phyloP scores from a whole-genome alignment of 2,888 invertebrate species.

The Drosophila ustulata region DNA sequence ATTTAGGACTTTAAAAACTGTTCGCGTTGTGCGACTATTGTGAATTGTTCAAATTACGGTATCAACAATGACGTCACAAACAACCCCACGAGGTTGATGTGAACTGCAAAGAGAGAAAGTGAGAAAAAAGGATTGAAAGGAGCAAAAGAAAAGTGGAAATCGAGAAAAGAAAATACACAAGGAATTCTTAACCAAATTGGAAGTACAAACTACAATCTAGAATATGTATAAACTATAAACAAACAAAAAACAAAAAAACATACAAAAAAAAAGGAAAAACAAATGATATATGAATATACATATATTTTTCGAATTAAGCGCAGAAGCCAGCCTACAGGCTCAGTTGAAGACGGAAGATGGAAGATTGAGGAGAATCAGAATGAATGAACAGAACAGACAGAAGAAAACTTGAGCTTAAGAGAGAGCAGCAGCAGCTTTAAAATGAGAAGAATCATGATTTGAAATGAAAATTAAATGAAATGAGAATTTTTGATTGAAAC shows the following conservation, averaged over 20 bases:
- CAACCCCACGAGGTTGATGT: constrained; percentile 38
- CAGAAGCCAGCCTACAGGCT: constrained; percentile 32
- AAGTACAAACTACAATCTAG: constrained; percentile 81
- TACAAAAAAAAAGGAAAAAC: constrained; percentile 5
- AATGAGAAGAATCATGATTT: constrained; percentile 24
- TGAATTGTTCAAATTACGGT: constrained; percentile 82
- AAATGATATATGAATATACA: constrained; percentile 37
- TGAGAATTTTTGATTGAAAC: constrained; percentile 15
- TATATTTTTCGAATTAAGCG: constrained; percentile 55
- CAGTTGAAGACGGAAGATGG: constrained; percentile 31
- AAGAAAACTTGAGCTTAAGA: constrained; percentile 65
- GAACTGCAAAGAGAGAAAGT: constrained; percentile 34
- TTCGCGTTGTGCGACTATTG: constrained; percentile 78
- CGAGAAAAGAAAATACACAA: constrained; percentile 75
- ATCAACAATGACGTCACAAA: constrained; percentile 73
- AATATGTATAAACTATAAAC: constrained; percentile 73
- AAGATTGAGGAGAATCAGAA: constrained; percentile 16
- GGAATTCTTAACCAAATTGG: constrained; percentile 82
- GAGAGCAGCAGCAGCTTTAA: constrained; percentile 60
- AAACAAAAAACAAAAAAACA: constrained; percentile 25
- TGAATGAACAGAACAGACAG: constrained; percentile 10
- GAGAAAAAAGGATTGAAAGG: constrained; percentile 18
- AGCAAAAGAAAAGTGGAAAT: constrained; percentile 30
- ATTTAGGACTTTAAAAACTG: constrained; percentile 51
- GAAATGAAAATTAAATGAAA: constrained; percentile 5